Evolutionary conservation across 2,888 invertebrate species (phyloP).

Genomic region (Philhelius pedissequus): DNA sequence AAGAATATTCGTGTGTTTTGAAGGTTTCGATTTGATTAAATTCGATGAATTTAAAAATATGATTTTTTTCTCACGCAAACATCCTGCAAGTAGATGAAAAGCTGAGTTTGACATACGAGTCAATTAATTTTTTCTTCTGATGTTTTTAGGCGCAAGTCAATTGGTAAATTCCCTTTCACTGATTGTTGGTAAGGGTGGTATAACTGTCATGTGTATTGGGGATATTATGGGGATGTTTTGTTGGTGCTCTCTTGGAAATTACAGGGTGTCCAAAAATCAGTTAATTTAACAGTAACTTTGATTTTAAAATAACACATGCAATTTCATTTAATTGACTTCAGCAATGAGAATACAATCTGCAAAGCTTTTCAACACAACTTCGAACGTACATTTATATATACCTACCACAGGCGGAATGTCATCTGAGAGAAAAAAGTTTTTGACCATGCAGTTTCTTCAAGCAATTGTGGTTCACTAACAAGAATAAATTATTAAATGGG

Average conservation of each 20-base stretch:
- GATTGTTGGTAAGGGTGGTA: not conserved
- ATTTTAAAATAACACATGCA: too few species aligned
- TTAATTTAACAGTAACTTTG: too few species aligned
- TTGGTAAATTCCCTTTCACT: conserved; percentile 51
- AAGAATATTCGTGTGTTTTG: conserved; percentile 6
- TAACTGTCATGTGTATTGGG: conserved; percentile 38
- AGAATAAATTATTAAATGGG: too few species aligned
- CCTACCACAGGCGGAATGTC: too few species aligned
- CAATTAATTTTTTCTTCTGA: conserved; percentile 38
- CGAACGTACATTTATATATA: too few species aligned
- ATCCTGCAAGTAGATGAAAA: conserved; percentile 65
- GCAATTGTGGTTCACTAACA: too few species aligned
- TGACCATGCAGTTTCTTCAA: too few species aligned
- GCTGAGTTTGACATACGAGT: conserved; percentile 69
- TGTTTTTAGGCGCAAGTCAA: conserved; percentile 70
- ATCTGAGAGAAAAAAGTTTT: too few species aligned
- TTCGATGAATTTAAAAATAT: conserved; percentile 63
- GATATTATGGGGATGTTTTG: conserved; percentile 14
- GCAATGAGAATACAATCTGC: too few species aligned
- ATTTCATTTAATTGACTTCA: too few species aligned
- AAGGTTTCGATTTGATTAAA: conserved; percentile 50
- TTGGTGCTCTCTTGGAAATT: not conserved
- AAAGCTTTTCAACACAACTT: too few species aligned
- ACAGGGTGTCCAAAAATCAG: not conserved
- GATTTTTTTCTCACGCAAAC: conserved; percentile 57